Base-by-base conservation (phyloP, 2,888 invertebrate species). In the Cartodere bifasciata region DNA sequence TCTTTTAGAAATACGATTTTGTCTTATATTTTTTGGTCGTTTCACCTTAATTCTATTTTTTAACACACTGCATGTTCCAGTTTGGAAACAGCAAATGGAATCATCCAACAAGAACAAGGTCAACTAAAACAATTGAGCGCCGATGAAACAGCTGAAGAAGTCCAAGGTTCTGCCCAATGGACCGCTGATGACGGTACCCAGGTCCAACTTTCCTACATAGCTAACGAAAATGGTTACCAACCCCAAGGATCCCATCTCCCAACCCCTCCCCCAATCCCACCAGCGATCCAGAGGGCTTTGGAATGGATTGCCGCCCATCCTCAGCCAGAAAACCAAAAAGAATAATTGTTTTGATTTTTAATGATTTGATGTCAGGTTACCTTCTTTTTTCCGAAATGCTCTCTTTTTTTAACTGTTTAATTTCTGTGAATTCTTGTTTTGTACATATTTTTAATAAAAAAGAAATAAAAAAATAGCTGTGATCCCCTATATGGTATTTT, bases 191-290 rank as follows among this genome's bases (percentile, higher is more conserved):
- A 78, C 40, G 77, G 77, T 20, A 64, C 68, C 3, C 64, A 70
- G 9, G 74, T 77, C 39, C 52, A 67, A 1, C 61, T 77, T 9
- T 63, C 67, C 6, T 78, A 77, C 48, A 67, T 70, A 17, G 77
- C 77, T n/a, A 75, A 77, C 42, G 77, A 77, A 46, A 73, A 75
- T 39, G 75, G 75, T 23, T 77, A 75, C 55, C 72, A 72, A 45
- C 72, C 76, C 6, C 68, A 67, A 56, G 82, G 83, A 28, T 76
- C 72, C 28, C 82, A 82, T 55, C 60, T 83, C 22, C 83, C 83
- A 7, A 82, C 82, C 9, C 79, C 83, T 3, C 83, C 83, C 11
- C 81, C 83, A 12, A 76, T 82, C 41, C 83, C 83, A 5, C 65
- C 70, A 30, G 81, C 75, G 42, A 83, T 83, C 42, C 74, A 73